These are phyloP conservation scores for Ptychadena robeensis DNA, from an alignment of 2,797 vertebrate genomes.

Conservation along the genomic window DNA sequence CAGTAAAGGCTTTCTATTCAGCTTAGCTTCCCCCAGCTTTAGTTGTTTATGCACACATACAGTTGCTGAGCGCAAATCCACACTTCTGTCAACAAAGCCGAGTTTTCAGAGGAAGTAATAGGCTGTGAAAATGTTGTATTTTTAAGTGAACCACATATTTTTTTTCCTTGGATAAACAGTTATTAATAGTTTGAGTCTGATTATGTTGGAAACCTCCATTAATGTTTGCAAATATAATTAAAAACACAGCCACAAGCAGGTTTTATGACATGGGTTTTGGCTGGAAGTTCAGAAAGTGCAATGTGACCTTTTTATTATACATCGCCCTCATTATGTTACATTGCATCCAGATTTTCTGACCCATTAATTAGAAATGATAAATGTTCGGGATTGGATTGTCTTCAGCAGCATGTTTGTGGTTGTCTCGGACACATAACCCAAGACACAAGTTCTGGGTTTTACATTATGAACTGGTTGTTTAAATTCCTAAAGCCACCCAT, in stretches of 20 bases:
- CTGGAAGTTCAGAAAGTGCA: conserved; percentile 28
- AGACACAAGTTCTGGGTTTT: neutral
- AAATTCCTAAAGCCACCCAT: neutral
- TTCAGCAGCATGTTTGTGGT: neutral
- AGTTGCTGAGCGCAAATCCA: conserved; percentile 34
- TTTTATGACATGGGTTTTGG: conserved; percentile 52
- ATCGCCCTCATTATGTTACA: conserved; percentile 14
- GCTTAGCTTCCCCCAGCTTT: neutral
- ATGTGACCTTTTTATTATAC: conserved; percentile 45
- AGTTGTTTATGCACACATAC: conserved; percentile 53
- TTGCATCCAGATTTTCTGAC: conserved; percentile 7
- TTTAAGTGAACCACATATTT: conserved; percentile 52
- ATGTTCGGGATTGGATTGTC: neutral
- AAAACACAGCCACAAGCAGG: conserved; percentile 52
- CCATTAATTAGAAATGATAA: conserved; percentile 27
- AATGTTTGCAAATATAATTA: conserved; percentile 60
- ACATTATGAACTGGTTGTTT: neutral
- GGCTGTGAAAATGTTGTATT: conserved; percentile 57
- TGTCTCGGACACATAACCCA: neutral
- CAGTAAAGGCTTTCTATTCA: conserved; percentile 1
- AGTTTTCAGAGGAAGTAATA: conserved; percentile 55
- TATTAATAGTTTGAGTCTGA: conserved; percentile 55
- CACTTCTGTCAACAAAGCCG: conserved; percentile 54
- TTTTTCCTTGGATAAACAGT: conserved; percentile 55
- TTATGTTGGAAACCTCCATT: conserved; percentile 57